Base-by-base conservation (phyloP, 2,797 vertebrate genomes). In the Salarias fasciatus region DNA sequence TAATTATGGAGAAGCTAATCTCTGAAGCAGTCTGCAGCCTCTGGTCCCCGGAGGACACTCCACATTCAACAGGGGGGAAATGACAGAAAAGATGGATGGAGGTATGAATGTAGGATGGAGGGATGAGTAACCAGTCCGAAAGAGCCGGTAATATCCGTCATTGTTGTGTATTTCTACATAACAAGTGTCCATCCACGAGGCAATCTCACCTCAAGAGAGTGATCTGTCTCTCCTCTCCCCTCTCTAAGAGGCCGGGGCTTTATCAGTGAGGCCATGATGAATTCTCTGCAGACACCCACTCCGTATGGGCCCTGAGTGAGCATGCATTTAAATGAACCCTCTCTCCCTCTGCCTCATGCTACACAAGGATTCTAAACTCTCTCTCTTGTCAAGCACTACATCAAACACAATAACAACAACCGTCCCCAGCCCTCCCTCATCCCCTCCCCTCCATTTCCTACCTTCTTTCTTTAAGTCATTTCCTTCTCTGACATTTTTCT, bases 321-420 rank as follows among this genome's bases (percentile, higher is more conserved):
- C 79, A 79, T 87, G 88, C 86, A 91, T 92, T 90, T 89, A 87
- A 91, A 92, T 91, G 82, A 87, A 89, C 75, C 80, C 80, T 87
- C 83, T 85, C 80, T 81, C 72, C 64, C 69, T 68, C 77, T 69
- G 79, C 79, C 59, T 75, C 84, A 35, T 79, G 78, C 86, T 77
- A 83, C 86, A 86, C 83, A 75, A 89, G 88, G 79, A 88, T 89
- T 92, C 87, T 90, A 90, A 92, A 90, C 88, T 91, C 89, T 87
- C 86, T 79, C 80, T 80, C 87, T 89, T 89, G 90, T 93, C 89
- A 91, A 91, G 89, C 85, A 89, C 80, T 86, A 89, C 91, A 92
- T 92, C 91, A 92, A 90, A 92, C 88, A 89, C 86, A 89, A 86
- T 81, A 89, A 86, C 87, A 91, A 88, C 90, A 91, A 77, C 80